A percentile compares a stretch with the other conserved stretches of the same genome.
Evolutionary conservation across 2,113 vertebrate species (phyloP).

Genomic region (Psephotus haematonotus): DNA sequence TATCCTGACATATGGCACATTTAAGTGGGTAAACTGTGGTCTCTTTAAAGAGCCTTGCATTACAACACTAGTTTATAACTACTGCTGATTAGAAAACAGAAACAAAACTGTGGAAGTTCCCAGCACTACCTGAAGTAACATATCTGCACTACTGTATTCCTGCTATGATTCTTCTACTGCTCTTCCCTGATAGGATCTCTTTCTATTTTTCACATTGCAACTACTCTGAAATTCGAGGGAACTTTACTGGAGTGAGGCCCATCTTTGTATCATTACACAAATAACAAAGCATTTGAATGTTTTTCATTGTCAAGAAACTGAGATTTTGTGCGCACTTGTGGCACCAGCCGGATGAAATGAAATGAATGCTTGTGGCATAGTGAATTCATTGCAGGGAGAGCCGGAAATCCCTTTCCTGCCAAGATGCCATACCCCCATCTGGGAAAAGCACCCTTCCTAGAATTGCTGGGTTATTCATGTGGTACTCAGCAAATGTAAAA

Average conservation of each 20-base stretch:
- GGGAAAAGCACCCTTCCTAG: not conserved
- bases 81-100: not conserved
- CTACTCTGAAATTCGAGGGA: not conserved
- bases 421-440: not conserved
- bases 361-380: not conserved
- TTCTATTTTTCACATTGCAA: not conserved
- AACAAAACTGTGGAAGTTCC: not conserved
- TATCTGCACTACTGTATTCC: not conserved
- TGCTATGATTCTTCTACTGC: not conserved
- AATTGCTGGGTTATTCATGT: not conserved
- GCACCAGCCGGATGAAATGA: not conserved
- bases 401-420: not conserved
- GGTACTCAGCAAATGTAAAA: not conserved
- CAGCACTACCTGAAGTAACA: not conserved
- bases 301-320: not conserved
- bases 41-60: not conserved
- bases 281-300: not conserved
- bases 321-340: not conserved
- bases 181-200: not conserved
- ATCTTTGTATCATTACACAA: not conserved
- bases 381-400: not conserved
- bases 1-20: not conserved
- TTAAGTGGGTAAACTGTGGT: not conserved
- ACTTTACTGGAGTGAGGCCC: not conserved
- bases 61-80: not conserved